Evolutionary conservation across 2,888 invertebrate species (phyloP).

Genomic region (Agriopis marginaria): DNA sequence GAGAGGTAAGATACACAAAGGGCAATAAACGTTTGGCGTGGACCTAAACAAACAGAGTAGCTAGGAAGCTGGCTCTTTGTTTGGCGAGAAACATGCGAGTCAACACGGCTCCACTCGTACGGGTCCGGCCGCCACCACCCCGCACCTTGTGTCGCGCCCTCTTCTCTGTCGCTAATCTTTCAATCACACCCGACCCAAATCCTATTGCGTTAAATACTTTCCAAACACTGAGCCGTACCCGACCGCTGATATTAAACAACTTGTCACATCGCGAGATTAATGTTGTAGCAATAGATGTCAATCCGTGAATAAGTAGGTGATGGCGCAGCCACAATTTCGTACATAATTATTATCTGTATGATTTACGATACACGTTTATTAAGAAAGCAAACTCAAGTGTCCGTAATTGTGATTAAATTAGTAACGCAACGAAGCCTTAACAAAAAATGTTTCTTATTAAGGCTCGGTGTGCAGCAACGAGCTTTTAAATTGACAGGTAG

Average conservation of each 20-base stretch:
- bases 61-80: constrained; percentile 84
- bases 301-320: constrained; percentile 25
- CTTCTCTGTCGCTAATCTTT: constrained; percentile 63
- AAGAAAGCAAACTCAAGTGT: constrained; percentile 26
- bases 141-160: constrained; percentile 51
- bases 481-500: constrained; percentile 68
- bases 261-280: constrained; percentile 27
- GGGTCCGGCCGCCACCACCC: constrained; percentile 53
- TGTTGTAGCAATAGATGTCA: constrained; percentile 25
- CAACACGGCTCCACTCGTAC: constrained; percentile 68
- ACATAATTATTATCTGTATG: constrained; percentile 10
- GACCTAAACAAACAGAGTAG: constrained; percentile 86
- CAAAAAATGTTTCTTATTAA: constrained; percentile 36
- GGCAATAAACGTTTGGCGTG: constrained; percentile 83
- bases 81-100: constrained; percentile 83
- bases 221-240: constrained; percentile 17
- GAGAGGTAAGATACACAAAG: constrained; percentile 83
- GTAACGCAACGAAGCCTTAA: constrained; percentile 32
- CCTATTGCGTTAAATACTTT: constrained; percentile 36
- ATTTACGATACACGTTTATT: constrained; percentile 25
- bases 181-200: constrained; percentile 57
- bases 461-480: constrained; percentile 45
- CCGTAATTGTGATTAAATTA: constrained; percentile 31
- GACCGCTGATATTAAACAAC: constrained; percentile 23
- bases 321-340: constrained; percentile 9